Percentiles rank a stretch among this genome's conserved stretches.
Conservation (phyloP, 2,888 invertebrate genomes). For the Tenthredo scrophulariae region DNA sequence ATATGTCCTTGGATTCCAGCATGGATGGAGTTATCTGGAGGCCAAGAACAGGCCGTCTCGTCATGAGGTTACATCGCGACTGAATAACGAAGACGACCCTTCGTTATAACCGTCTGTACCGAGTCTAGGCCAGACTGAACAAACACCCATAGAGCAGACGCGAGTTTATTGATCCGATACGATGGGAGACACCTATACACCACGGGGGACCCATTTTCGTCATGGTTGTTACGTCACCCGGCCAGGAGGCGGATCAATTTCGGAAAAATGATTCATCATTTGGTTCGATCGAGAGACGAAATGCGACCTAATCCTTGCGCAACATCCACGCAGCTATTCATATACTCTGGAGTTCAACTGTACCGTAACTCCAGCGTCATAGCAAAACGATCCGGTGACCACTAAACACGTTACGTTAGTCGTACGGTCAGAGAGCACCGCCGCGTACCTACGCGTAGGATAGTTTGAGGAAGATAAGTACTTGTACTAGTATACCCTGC, state of each 20-base stretch:
- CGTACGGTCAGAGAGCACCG: conserved; percentile 23
- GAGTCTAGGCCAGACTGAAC: conserved; percentile 43
- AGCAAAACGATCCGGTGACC: conserved; percentile 30
- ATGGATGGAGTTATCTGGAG: conserved; percentile 71
- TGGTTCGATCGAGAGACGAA: not conserved
- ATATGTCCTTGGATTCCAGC: conserved; percentile 63
- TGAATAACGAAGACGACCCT: conserved; percentile 62
- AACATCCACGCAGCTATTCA: conserved; percentile 34
- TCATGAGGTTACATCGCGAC: conserved; percentile 77
- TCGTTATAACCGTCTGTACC: conserved; percentile 24
- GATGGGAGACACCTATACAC: not conserved
- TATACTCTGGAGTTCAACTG: conserved; percentile 8
- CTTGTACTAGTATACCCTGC: conserved; percentile 23
- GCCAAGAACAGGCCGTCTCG: conserved; percentile 74
- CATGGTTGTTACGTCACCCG: not conserved
- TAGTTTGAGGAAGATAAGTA: conserved; percentile 37
- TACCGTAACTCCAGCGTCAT: conserved; percentile 15
- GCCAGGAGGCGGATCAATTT: not conserved
- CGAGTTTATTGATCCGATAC: conserved; percentile 71
- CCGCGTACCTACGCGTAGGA: not conserved
- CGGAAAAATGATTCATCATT: not conserved
- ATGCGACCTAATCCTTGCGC: conserved; percentile 31
- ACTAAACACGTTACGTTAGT: conserved; percentile 23
- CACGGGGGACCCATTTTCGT: not conserved
- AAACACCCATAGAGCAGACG: conserved; percentile 66